Evolutionary conservation across 2,113 vertebrate genomes (phyloP), one percentile per base, ranked within the genome.

Genomic region (Pleuronectes platessa): DNA sequence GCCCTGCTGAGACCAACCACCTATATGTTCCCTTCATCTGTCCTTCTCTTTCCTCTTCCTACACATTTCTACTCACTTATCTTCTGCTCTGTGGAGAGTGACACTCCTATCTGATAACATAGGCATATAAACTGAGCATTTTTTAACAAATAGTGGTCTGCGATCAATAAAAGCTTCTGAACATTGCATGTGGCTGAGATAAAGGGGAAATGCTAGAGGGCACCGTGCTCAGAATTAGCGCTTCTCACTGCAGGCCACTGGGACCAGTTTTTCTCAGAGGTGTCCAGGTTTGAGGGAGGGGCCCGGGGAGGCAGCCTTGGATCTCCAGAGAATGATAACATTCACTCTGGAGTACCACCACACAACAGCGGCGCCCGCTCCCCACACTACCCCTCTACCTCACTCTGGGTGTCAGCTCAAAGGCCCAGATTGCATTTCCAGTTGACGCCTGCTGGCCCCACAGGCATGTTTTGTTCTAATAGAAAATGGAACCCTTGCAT

Each of bases 341-440:
- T 89, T 92, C 86, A 89, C 74, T 79, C 56, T 71, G 65, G 77
- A 80, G 64, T 82, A 69, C 75, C 76, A 68, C 66, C 76, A 68
- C 84, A 85, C 89, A 85, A 81, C 79, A 79, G 68, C 54, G 17
- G 23, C 73, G 61, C 59, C 68, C 49, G 59, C 53, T 74, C 71
- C 73, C 60, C 21, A 31, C 78, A 49, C 64, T 73, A 86, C 76
- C 73, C 71, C 77, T 82, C 71, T 71, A 83, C 69, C 83, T 75
- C 85, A 81, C 84, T 71, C 79, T 68, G 81, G 71, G 86, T 86
- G 87, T 89, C 85, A 86, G 77, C 84, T 88, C 83, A 82, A 84
- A 91, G 79, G 85, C 83, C 85, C 86, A 90, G 89, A 90, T 90
- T 92, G 87, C 85, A 90, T 93, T 92, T 93, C 78, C 86, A 90